A percentile compares a stretch with the other conserved stretches of the same genome.
Evolutionary conservation across 2,888 invertebrate genomes (phyloP).

Genomic region (Kuschelorhynchus macadamiae): DNA sequence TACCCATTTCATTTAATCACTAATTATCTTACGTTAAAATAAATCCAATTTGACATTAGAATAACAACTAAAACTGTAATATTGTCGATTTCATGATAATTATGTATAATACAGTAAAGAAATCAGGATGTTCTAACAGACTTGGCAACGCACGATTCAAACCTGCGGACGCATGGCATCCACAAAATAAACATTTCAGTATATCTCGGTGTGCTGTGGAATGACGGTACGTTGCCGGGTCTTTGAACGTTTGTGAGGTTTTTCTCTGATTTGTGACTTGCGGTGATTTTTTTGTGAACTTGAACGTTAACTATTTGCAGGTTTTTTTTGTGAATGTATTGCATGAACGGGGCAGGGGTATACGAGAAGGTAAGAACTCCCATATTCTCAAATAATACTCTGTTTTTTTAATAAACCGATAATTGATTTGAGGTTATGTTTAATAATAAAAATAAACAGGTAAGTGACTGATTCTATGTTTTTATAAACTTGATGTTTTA

Average conservation of each 20-base stretch:
- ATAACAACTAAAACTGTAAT: no score
- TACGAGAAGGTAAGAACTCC: constrained; percentile 55
- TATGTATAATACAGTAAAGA: no score
- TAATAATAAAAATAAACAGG: constrained; percentile 12
- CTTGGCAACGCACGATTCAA: constrained; percentile 19
- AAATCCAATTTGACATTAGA: no score
- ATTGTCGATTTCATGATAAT: no score
- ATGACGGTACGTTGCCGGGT: constrained; percentile 29
- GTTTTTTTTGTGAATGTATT: constrained; percentile 56
- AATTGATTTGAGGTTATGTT: constrained; percentile 49
- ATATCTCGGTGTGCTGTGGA: constrained; percentile 30
- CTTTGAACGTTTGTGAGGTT: constrained; percentile 14
- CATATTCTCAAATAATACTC: not conserved
- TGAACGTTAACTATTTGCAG: not conserved
- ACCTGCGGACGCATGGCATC: constrained; percentile 48
- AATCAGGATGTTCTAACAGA: not conserved
- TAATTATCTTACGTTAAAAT: no score
- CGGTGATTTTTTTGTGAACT: constrained; percentile 26
- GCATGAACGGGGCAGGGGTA: constrained; percentile 56
- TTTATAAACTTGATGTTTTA: no score
- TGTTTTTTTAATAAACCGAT: constrained; percentile 32
- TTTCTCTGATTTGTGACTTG: constrained; percentile 19
- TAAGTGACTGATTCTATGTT: not conserved
- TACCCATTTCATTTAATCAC: no score
- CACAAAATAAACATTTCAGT: constrained; percentile 49